Base-by-base conservation (phyloP, 1,140 invertebrate species). In the Caerostris darwini region DNA sequence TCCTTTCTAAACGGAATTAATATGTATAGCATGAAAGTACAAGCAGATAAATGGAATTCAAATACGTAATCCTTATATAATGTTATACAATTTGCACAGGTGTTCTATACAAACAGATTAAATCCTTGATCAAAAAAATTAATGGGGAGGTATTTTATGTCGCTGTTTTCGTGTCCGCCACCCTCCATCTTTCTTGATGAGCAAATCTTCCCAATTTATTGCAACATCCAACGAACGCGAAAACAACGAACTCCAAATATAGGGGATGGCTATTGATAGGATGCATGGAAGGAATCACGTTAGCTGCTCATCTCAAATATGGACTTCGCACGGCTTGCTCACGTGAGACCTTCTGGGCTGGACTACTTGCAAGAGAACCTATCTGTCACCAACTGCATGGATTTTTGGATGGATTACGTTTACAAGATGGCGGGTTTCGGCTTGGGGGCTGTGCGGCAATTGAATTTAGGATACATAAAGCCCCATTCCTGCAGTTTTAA, bases 241-340 rank as follows among this genome's bases (percentile, higher is more conserved):
- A 19, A 57, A 85, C 82, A 85, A 19, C 82, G 54, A 58, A 58
- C 82, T 57, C 57, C 17, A 8, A 57, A 57, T 56, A 5, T 56
- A 17, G 53, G 54, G 57, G 82, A 34, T 17, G 56, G 56, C 54
- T 57, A 57, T 34, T 58, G 82, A 85, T 85, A 85, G 56, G 82
- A 85, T 2, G 82, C 82, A 57, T 85, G 82, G 6, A 1, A 5
- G 14, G 3, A 8, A 87, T 87, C 85, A 87, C 85, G 85, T 87
- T 87, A 59, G n/a, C 59, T 19, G 4, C n/a, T 54, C 54, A 54
- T 57, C 57, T 56, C 85, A 87, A 87, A 87, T 87, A 61, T 50
- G 85, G 85, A 87, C 58, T 61, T 61, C n/a, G 58, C 85, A 87
- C 85, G 85, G 12, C 8, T 6, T 53, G 85, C 57, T 87, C 85